These are phyloP conservation scores for Heterotis niloticus DNA, from an alignment of 2,113 vertebrate species.

Conservation along the genomic window DNA sequence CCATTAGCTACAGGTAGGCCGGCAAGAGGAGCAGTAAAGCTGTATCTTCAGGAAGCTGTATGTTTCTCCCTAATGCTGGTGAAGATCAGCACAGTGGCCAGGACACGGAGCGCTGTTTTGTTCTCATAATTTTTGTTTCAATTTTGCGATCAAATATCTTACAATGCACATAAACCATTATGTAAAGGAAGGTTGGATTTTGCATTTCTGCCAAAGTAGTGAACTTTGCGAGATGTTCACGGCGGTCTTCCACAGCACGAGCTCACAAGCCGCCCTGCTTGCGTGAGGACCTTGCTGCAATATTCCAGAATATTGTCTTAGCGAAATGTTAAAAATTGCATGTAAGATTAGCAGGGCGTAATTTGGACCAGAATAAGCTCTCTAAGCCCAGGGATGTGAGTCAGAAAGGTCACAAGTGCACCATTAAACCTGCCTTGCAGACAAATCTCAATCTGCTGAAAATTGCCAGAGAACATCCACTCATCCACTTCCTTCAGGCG, in stretches of 20 bases:
- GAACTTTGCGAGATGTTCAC: background rate
- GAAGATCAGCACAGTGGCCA: no score
- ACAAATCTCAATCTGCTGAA: background rate
- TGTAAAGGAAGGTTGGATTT: no score
- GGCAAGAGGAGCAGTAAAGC: no score
- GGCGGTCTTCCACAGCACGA: background rate
- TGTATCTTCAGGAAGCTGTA: no score
- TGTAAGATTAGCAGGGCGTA: slow-evolving; percentile 14
- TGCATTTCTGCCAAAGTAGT: no score
- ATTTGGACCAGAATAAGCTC: slow-evolving; percentile 8
- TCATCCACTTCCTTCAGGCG: background rate
- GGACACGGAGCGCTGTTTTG: no score
- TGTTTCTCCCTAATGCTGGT: no score
- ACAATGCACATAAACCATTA: no score
- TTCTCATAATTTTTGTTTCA: no score
- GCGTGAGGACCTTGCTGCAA: background rate
- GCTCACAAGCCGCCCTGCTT: background rate
- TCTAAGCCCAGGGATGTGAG: background rate
- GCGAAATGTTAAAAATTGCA: slow-evolving; percentile 9
- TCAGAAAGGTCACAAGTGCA: slow-evolving; percentile 10
- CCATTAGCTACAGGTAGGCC: no score
- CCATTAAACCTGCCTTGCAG: background rate
- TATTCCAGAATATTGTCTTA: background rate
- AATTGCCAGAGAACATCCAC: slow-evolving; percentile 5
- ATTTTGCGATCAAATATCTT: no score